Percentiles rank a stretch among this genome's conserved stretches.
Conservation (phyloP, 2,113 vertebrate species). For the Cheirogaleus medius region DNA sequence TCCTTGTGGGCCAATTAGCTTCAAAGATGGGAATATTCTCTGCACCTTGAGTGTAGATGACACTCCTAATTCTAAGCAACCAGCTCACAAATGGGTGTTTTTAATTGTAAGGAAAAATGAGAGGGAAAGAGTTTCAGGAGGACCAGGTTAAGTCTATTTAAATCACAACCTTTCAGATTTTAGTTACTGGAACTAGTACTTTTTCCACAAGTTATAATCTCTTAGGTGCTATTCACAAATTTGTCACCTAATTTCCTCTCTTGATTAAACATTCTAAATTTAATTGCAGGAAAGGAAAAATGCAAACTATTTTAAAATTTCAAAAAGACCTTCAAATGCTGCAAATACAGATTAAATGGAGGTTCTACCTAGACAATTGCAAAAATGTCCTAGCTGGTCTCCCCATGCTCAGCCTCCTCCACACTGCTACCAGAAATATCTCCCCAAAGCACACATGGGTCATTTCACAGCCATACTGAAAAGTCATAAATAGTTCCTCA, state of each 20-base stretch:
- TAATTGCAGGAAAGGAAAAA: constrained; percentile 28
- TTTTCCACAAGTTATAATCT: constrained; percentile 32
- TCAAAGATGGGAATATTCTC: background rate
- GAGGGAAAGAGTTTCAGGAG: constrained; percentile 15
- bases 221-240: background rate
- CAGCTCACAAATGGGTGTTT: background rate
- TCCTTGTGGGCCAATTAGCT: constrained; percentile 8
- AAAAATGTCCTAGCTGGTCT: background rate
- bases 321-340: background rate
- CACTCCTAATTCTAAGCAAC: background rate
- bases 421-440: background rate
- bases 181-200: background rate
- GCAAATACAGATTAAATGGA: background rate
- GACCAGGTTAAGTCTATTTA: background rate
- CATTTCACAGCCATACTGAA: background rate
- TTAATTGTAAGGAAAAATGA: background rate
- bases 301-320: background rate
- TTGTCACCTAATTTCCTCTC: constrained; percentile 12
- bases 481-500: background rate
- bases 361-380: background rate
- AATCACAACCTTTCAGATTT: constrained; percentile 4
- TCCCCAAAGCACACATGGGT: background rate
- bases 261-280: constrained; percentile 48
- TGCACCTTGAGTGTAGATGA: background rate
- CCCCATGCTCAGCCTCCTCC: background rate